Base-by-base conservation (phyloP, 2,888 invertebrate genomes). In the Leptopilina drosophilae region DNA sequence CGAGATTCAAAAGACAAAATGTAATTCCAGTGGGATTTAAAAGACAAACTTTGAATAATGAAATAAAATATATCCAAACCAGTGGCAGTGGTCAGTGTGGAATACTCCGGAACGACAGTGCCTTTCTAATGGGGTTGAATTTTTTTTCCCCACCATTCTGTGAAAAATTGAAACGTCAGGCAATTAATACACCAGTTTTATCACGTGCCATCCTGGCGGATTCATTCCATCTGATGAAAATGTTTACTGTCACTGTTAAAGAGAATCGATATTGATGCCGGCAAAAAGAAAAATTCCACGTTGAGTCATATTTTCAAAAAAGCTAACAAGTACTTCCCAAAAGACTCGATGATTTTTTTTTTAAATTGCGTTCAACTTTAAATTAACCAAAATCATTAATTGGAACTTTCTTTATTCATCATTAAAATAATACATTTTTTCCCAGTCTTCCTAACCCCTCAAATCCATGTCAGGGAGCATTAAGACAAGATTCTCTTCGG, bases 161-260 rank as follows among this genome's bases (percentile, higher is more conserved):
- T 73, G 53, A 73, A 73, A 56, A 73, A 73, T 73, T 53, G 56
- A 56, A 73, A 73, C 33, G 53, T 73, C 56, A 56, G 56, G 73
- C 73, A 49, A 73, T 73, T 73, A 56, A 73, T 56, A 73, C 73
- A 14, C 8, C 53, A 73, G 73, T 73, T 73, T 49, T 73, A 73
- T 73, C 73, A 73, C 73, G 49, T 33, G 73, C 33, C 73, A 56
- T 14, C 9, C n/a, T 9, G 26, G 8, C 56, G 33, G 33, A 73
- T 73, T 56, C 53, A 73, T 56, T 53, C 20, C 73, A 49, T 73
- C 33, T 33, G 56, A 73, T 73, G 53, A 40, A 73, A 73, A 56
- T 73, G 53, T 73, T 53, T 73, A 73, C 53, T 73, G 73, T 33
- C 73, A 53, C 33, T 53, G 46, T 33, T 8, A 6, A 42, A 33